Evolutionary conservation across 1,140 invertebrate genomes (phyloP), one percentile per base, ranked within the genome.

Genomic region (Rhyzopertha dominica): DNA sequence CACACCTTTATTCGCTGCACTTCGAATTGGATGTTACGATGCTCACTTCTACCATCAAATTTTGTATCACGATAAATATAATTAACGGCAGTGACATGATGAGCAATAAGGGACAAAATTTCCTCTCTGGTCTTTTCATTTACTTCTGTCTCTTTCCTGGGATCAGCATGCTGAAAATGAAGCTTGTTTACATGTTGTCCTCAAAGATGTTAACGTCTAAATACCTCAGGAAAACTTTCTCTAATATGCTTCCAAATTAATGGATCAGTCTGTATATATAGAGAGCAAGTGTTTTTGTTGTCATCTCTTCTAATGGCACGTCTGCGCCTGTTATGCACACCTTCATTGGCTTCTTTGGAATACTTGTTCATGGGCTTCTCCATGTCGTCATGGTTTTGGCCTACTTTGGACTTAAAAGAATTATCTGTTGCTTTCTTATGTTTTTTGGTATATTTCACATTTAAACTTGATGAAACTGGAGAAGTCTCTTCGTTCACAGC

Each of bases 81-180:
- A 76, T 98, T 98, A 52, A 98, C 92, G 40, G 95, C 95, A 58
- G 94, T 95, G 31, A 99, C 94, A 68, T 99, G 96, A 69, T 95
- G 94, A 25, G 94, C 91, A 68, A 99, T 97, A 43, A 99, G 74
- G 1, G 93, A 94, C 41, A 95, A 77, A 62, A 99, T 98, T 76
- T 99, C 95, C 71, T 99, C 95, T 35, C 89, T 75, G 5, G 91
- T 95, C 72, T 93, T 94, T 62, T 85, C 85, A 55, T 81, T 79
- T 17, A 81, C 74, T 61, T 82, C 79, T 37, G 46, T 63, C 61
- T 73, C 75, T 53, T 77, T 78, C 37, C 66, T 68, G 5, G 72
- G 72, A 62, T 86, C 82, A 18, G 71, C 68, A 58, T 85, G 82
- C 70, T 85, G 28, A 13, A 64, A 58, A 43, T 34, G 40, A 45